These are phyloP conservation scores for Cyclina sinensis DNA, from an alignment of 1,140 invertebrate species.

Conservation along the genomic window DNA sequence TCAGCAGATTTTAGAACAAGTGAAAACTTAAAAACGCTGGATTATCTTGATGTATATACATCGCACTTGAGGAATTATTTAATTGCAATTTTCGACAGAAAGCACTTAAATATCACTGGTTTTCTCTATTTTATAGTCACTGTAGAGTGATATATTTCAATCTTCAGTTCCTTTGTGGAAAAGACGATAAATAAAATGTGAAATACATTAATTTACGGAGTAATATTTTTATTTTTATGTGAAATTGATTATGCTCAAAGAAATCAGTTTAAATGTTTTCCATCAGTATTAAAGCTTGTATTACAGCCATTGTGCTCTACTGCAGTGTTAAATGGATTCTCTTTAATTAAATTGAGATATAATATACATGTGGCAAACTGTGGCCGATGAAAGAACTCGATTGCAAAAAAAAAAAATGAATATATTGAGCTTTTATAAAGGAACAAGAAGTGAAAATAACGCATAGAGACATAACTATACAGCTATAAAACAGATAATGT, in stretches of 20 bases:
- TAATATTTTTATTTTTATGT: slow-evolving; percentile 49
- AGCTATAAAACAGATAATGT: no score
- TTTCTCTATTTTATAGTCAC: not conserved
- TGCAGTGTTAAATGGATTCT: slow-evolving; percentile 11
- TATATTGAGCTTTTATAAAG: no score
- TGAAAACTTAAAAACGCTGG: slow-evolving; percentile 17
- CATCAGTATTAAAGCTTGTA: not conserved
- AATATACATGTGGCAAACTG: not conserved
- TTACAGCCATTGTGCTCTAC: not conserved
- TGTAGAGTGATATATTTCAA: slow-evolving; percentile 38
- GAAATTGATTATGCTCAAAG: slow-evolving; percentile 33
- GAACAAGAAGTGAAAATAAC: no score
- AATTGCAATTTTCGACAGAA: not conserved
- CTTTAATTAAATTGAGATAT: slow-evolving; percentile 29
- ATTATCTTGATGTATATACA: not conserved
- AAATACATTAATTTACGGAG: slow-evolving; percentile 15
- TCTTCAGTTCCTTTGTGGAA: slow-evolving; percentile 10
- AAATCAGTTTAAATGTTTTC: slow-evolving; percentile 43
- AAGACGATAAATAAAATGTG: not conserved
- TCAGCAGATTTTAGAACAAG: slow-evolving; percentile 9
- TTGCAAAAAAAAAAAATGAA: no score
- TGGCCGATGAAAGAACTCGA: not conserved
- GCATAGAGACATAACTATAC: no score
- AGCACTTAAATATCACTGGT: not conserved
- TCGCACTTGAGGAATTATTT: not conserved